Evolutionary conservation across 2,113 vertebrate genomes (phyloP).

Genomic region (Lasiurus borealis): DNA sequence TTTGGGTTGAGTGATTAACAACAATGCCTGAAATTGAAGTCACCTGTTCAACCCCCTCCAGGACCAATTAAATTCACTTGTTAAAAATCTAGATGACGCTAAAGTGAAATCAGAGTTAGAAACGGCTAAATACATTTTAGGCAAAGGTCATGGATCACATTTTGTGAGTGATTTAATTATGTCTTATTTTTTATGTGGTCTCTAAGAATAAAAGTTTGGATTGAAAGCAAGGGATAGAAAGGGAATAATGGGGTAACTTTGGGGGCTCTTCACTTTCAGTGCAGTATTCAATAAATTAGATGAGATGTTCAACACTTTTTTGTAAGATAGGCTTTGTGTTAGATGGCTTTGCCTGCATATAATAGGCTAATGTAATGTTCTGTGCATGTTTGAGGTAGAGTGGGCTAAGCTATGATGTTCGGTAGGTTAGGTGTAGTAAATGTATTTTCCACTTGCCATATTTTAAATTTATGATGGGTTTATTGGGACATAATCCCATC

Average conservation of each 20-base stretch:
- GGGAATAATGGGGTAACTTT: background rate
- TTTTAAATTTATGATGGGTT: background rate
- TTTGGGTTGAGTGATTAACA: background rate
- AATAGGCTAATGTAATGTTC: background rate
- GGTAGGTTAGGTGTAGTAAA: background rate
- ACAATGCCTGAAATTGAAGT: background rate
- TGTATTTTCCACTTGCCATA: background rate
- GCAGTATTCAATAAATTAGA: background rate
- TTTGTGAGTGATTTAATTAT: background rate
- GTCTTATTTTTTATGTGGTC: background rate
- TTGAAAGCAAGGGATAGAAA: background rate
- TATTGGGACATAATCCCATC: background rate
- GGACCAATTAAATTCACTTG: background rate
- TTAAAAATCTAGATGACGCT: constrained; percentile 3
- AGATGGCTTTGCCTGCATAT: background rate
- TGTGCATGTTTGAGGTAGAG: background rate
- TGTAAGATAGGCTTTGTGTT: background rate
- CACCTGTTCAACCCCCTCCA: background rate
- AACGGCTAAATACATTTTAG: background rate
- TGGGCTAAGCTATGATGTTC: background rate
- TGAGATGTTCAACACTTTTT: background rate
- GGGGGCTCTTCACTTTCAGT: background rate
- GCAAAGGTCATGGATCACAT: rapidly evolving
- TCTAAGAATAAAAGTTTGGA: background rate
- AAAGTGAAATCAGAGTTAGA: background rate